Evolutionary conservation across 2,797 vertebrate genomes (phyloP).

Genomic region (Spinibarbus caldwelli): DNA sequence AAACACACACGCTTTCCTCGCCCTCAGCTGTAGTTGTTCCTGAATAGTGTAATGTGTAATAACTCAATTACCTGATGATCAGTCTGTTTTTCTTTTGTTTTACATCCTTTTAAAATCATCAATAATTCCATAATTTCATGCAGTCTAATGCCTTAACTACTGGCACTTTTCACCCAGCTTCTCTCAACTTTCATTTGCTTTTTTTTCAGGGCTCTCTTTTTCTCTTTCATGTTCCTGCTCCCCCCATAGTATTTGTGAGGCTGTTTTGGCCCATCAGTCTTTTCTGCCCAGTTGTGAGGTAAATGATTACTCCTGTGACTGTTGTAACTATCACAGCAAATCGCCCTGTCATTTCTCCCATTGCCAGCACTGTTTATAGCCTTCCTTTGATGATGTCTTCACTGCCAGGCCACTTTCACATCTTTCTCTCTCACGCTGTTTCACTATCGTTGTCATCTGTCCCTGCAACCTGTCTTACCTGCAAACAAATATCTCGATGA

Average conservation of each 20-base stretch:
- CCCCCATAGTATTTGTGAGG: conserved; percentile 8
- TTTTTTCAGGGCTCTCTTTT: conserved; percentile 14
- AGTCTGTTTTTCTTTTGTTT: conserved; percentile 11
- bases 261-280: conserved; percentile 66
- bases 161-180: conserved; percentile 8
- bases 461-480: conserved; percentile 45
- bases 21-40: conserved; percentile 14
- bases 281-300: conserved; percentile 66
- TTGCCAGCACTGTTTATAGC: conserved; percentile 77
- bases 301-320: conserved; percentile 76
- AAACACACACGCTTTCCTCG: not conserved
- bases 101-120: conserved; percentile 4
- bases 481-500: conserved; percentile 40
- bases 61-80: conserved; percentile 39
- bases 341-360: conserved; percentile 80
- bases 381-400: conserved; percentile 74
- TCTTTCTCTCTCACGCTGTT: conserved; percentile 39
- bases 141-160: conserved; percentile 18
- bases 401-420: conserved; percentile 65
- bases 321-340: conserved; percentile 80
- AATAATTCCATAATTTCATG: conserved; percentile 26
- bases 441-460: conserved; percentile 29
- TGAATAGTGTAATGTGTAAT: conserved; percentile 27
- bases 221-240: conserved; percentile 9
- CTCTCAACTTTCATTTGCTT: conserved; percentile 36